A percentile compares a stretch with the other conserved stretches of the same genome.
These are phyloP conservation scores for Synergus japonicus DNA, from an alignment of 2,888 invertebrate genomes.

Conservation along the genomic window DNA sequence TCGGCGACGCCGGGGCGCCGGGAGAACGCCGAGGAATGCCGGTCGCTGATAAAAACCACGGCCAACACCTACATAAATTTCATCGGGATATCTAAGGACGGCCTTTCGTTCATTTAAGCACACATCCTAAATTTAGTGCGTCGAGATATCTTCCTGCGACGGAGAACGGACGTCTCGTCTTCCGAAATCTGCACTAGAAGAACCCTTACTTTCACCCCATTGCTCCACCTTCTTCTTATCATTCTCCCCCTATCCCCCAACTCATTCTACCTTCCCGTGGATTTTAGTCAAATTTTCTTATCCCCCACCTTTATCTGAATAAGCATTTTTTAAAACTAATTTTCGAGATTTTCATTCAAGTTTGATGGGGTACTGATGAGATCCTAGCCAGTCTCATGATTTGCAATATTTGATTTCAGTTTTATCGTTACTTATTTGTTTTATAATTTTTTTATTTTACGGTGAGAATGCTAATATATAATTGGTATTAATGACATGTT, in stretches of 20 bases:
- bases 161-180: constrained; percentile 38
- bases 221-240: constrained; percentile 15
- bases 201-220: background rate
- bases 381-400: no score
- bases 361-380: no score
- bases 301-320: background rate
- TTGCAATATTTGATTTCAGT: no score
- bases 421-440: no score
- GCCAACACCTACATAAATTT: constrained; percentile 78
- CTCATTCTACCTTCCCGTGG: background rate
- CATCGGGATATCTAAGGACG: constrained; percentile 71
- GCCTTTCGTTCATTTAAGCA: constrained; percentile 74
- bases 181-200: constrained; percentile 23
- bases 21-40: constrained; percentile 74
- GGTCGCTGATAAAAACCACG: constrained; percentile 76
- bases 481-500: no score
- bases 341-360: background rate
- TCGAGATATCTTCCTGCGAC: constrained; percentile 58
- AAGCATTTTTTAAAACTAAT: background rate
- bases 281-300: background rate
- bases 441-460: no score
- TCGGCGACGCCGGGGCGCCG: constrained; percentile 75
- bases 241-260: background rate
- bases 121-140: constrained; percentile 74
- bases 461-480: no score